Base-by-base conservation (phyloP, 2,797 vertebrate genomes). In the Schizopygopsis malacanthus region DNA sequence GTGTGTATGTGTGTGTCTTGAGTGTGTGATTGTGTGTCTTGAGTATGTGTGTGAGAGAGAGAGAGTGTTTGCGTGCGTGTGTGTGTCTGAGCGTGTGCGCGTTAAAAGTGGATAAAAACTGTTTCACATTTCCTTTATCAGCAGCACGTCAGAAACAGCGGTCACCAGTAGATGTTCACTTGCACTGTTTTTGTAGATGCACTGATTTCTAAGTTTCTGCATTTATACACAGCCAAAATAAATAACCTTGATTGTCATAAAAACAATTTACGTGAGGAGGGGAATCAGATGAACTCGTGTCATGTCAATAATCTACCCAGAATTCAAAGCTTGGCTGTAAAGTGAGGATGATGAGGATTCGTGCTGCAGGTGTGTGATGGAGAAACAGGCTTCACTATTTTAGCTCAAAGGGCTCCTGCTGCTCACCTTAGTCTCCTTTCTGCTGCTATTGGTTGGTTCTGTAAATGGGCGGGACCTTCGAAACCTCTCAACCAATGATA, bases 401-500 rank as follows among this genome's bases (percentile, higher is more conserved):
- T 4, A 37, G 65, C 4, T 79, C 78, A 63, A 85, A 81, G 70
- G 84, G 79, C 79, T 85, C 28, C 11, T 81, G 16, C 70, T 56
- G 78, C 78, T 65, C 43, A 11, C 22, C 25, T 47, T 15, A 33
- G 4, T 70, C 11, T 63, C 16, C 25, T 63, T 43, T 45, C 65
- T 86, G 85, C 85, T 69, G 85, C 85, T 86, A 43, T 81, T 76
- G 45, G 79, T 20, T 15, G 61, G 33, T 56, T 82, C 33, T 72
- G 67, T 41, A 18, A 69, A 69, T 43, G 45, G 33, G 61, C 47
- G n/a, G 59, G 37, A 78, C 63, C 45, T 20, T 67, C 1, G 20
- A 28, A 39, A 54, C 25, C 45, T 69, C 63, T 69, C 63, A 65
- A 15, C 83, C 83, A 69, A 78, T 63, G 45, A 67, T 84, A 3